Evolutionary conservation across 1,140 invertebrate genomes (phyloP), one percentile per base, ranked within the genome.

Genomic region (Caenorhabditis latens): DNA sequence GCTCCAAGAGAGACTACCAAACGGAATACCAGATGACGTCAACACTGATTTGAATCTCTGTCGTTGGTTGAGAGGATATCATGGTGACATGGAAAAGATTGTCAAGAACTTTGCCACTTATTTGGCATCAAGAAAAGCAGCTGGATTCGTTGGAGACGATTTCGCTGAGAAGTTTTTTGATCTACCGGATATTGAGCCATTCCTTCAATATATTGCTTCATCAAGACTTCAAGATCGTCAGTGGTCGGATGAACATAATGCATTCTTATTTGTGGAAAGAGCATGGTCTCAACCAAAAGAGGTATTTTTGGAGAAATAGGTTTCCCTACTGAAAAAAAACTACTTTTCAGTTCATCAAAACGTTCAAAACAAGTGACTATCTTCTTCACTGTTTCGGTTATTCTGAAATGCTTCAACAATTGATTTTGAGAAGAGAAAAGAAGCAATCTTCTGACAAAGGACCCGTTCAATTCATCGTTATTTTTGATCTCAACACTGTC

Each of bases 271-370:
- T 42, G 87, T 88, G 0, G 87, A 88, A 21, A 85, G 83, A 63
- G 87, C 87, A 21, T 88, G 87, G 87, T 63, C 63, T n/a, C 87
- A 88, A 53, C 87, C 87, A 21, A 88, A 88, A 46, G 87, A 88
- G 46, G 61, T 65, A 24, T 13, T 84, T 48, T 84, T 21, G n/a
- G 14, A 3, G 40, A 42, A 13, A 21, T 82, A 50, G n/a, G 0
- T 32, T 32, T 32, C 32, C 32, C 32, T 32, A 32, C 0, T 32
- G 32, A 32, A 32, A 32, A 32, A 32, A 32, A 32, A 32, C 32
- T 32, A 32, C 2, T 32, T 32, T 32, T 32, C 2, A 84, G 61
- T 84, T 87, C 83, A 87, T 87, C 7, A 87, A 87, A 63, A 85
- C 65, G 4, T 84, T 87, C 83, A 87, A 87, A 65, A 87, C 86